A percentile compares a stretch with the other conserved stretches of the same genome.
Conservation (phyloP, 2,113 vertebrate species). For the Leiothrix lutea region DNA sequence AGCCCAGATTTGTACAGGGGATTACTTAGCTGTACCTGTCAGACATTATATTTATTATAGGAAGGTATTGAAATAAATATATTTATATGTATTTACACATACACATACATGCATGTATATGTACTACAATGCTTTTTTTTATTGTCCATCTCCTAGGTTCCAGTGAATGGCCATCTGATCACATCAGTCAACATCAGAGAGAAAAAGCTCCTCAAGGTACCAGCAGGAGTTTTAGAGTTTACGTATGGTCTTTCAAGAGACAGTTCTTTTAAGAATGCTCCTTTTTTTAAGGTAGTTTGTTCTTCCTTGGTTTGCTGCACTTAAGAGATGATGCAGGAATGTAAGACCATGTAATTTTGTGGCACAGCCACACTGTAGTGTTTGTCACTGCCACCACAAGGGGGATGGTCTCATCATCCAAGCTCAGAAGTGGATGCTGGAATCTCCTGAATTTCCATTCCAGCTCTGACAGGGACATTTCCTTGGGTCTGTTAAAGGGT, state of each 20-base stretch:
- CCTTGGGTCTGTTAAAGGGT: neutral
- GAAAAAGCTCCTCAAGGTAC: slow-evolving; percentile 56
- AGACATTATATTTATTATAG: neutral
- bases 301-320: neutral
- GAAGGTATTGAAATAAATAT: neutral
- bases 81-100: neutral
- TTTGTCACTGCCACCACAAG: neutral
- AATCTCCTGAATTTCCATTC: neutral
- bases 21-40: neutral
- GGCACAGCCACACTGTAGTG: neutral
- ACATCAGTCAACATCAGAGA: slow-evolving; percentile 10
- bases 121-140: neutral
- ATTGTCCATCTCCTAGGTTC: neutral
- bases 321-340: neutral
- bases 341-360: neutral
- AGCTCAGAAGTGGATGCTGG: neutral
- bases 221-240: neutral
- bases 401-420: rapidly evolving
- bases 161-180: slow-evolving; percentile 28
- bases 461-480: neutral
- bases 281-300: neutral
- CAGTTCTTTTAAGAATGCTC: neutral
- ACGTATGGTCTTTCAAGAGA: neutral
- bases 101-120: neutral
- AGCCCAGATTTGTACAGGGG: neutral